Evolutionary conservation across 2,888 invertebrate genomes (phyloP), one percentile per base, ranked within the genome.

Genomic region (Cremastobaeus sp.): DNA sequence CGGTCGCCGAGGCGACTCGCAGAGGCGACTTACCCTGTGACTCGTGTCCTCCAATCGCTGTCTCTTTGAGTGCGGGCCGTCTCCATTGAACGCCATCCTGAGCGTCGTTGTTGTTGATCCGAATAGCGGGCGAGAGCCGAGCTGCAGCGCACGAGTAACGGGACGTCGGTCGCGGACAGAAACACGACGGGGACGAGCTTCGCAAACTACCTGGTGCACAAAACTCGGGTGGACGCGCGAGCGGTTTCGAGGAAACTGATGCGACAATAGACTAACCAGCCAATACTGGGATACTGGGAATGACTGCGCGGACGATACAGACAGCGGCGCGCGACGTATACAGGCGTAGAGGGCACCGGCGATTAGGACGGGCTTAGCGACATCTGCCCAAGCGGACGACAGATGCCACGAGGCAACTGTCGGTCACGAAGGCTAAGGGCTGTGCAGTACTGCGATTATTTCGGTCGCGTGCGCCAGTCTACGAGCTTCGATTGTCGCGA

Each of bases 71-170:
- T 88, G 87, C 71, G 88, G 88, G 74, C 88, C 88, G 81, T 89
- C 89, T 74, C 89, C 89, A 85, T 89, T 89, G 85, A 88, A 89
- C 82, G 89, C 88, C 89, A 89, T 89, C 80, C 82, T 82, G 76
- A 76, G 74, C 65, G 59, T 52, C 65, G 64, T 48, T 69, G 52
- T 32, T 60, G 45, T 52, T 59, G 43, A 11, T 48, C 25, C 17
- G 18, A 50, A 57, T 48, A 21, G 47, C 47, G 39, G 14, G 43
- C 48, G 21, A 48, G 35, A 5, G 43, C 48, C 18, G 48, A 52
- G 43, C 37, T 21, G 18, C 15, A 41, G 18, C 41, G n/a, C 50
- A 32, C 15, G 35, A 14, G n/a, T 35, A 32, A 11, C 34, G 54
- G 43, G 32, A 28, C 18, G 25, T 28, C 3, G 15, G 20, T 5